phyloP scores from a whole-genome alignment of 2,888 invertebrate genomes.

The Xanthorhoe designata region DNA sequence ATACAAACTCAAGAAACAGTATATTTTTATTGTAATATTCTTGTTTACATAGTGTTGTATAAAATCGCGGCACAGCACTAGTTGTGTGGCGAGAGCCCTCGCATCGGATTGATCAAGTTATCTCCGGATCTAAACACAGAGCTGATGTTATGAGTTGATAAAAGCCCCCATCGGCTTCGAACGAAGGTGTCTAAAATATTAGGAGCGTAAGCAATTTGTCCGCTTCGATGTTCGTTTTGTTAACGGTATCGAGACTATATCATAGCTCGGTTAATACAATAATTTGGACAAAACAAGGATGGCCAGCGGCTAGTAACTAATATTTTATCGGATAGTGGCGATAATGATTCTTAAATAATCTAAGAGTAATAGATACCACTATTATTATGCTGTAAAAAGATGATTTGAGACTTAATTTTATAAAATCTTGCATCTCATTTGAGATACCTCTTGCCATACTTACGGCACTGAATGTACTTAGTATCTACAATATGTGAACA shows the following conservation, averaged over 20 bases:
- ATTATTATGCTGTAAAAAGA: constrained; percentile 38
- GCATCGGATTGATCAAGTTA: constrained; percentile 76
- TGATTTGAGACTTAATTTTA: constrained; percentile 22
- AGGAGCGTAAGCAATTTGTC: constrained; percentile 84
- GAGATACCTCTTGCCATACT: constrained; percentile 5
- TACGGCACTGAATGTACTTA: neutral
- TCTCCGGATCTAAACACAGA: constrained; percentile 76
- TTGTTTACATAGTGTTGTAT: constrained; percentile 47
- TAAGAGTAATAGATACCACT: constrained; percentile 41
- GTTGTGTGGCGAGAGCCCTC: constrained; percentile 50
- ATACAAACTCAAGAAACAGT: no score
- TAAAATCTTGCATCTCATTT: constrained; percentile 12
- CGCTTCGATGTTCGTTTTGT: constrained; percentile 77
- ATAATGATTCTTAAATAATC: constrained; percentile 44
- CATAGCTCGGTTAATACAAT: constrained; percentile 51
- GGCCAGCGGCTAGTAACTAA: constrained; percentile 48
- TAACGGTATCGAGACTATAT: constrained; percentile 65
- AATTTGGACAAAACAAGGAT: constrained; percentile 54
- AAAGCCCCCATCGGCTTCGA: constrained; percentile 66
- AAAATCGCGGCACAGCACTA: constrained; percentile 56
- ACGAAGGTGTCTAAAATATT: constrained; percentile 80
- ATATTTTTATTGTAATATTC: constrained; percentile 22
- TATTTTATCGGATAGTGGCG: constrained; percentile 48
- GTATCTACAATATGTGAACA: constrained; percentile 41
- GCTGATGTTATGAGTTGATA: constrained; percentile 74